A percentile compares a stretch with the other conserved stretches of the same genome.
Conservation (phyloP, 2,113 vertebrate species). For the Lycaon pictus region DNA sequence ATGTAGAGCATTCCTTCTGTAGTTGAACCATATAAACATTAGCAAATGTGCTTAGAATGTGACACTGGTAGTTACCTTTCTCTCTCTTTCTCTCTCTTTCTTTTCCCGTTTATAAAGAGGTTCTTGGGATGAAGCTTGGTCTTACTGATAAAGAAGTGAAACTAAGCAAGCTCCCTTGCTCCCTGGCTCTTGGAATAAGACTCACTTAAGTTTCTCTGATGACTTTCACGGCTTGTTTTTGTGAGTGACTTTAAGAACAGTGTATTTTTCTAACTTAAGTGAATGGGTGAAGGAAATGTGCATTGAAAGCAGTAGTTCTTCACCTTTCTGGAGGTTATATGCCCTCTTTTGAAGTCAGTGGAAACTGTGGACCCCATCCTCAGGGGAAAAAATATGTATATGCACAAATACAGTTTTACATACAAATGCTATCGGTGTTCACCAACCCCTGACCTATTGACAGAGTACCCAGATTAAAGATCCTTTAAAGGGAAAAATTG, state of each 20-base stretch:
- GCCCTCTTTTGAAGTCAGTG: conserved; percentile 26
- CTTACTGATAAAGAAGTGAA: conserved; percentile 28
- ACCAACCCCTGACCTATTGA: neutral
- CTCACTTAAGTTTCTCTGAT: neutral
- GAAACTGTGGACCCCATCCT: neutral
- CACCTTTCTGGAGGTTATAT: neutral
- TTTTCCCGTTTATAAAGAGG: neutral
- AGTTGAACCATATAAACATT: conserved; percentile 49
- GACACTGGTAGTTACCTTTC: neutral
- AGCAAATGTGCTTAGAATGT: conserved; percentile 59
- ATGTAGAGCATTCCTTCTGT: conserved; percentile 17
- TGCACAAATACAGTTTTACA: neutral
- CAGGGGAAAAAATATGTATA: neutral
- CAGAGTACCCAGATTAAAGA: neutral
- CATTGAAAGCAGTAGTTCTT: conserved; percentile 41
- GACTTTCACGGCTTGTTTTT: conserved; percentile 5
- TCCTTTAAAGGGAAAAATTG: neutral
- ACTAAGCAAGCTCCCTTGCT: neutral
- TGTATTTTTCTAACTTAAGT: conserved; percentile 55
- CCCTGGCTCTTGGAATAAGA: neutral
- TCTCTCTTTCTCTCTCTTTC: neutral
- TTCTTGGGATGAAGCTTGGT: conserved; percentile 11
- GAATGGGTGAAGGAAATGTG: conserved; percentile 10
- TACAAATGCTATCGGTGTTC: neutral
- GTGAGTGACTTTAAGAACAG: neutral